Evolutionary conservation across 2,888 invertebrate species (phyloP).

Genomic region (Diplolepis rosae): DNA sequence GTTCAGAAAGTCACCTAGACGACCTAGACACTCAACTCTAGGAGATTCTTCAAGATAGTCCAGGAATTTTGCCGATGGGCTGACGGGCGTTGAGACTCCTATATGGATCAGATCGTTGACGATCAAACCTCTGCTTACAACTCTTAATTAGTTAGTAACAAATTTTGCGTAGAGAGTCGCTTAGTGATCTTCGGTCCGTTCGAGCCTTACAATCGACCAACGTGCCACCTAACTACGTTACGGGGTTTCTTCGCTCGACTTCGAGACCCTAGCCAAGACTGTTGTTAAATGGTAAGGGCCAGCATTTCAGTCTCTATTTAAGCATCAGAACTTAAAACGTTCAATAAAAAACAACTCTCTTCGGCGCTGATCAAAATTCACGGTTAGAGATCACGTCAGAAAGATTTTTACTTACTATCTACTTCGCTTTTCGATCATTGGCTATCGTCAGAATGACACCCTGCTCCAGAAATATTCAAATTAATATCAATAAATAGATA

Average conservation of each 20-base stretch:
- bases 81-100: constrained; percentile 22
- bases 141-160: constrained; percentile 64
- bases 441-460: not conserved
- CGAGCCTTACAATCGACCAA: constrained; percentile 64
- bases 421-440: constrained; percentile 13
- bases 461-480: not conserved
- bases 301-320: constrained; percentile 39
- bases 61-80: constrained; percentile 1
- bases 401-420: not conserved
- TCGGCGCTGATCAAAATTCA: constrained; percentile 7
- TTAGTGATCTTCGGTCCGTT: constrained; percentile 58
- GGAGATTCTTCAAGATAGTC: constrained; percentile 5
- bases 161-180: constrained; percentile 60
- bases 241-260: constrained; percentile 46
- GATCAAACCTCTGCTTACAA: constrained; percentile 38
- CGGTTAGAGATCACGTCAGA: constrained; percentile 1
- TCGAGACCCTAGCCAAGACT: constrained; percentile 55
- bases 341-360: not conserved
- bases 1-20: not conserved
- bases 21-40: not conserved
- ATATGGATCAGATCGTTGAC: constrained; percentile 20
- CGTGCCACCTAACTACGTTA: constrained; percentile 55
- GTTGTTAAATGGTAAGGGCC: constrained; percentile 53
- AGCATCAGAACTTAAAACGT: constrained; percentile 2
- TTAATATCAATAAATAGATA: not conserved